Evolutionary conservation across 2,888 invertebrate species (phyloP).

Genomic region (Ceriagrion tenellum): DNA sequence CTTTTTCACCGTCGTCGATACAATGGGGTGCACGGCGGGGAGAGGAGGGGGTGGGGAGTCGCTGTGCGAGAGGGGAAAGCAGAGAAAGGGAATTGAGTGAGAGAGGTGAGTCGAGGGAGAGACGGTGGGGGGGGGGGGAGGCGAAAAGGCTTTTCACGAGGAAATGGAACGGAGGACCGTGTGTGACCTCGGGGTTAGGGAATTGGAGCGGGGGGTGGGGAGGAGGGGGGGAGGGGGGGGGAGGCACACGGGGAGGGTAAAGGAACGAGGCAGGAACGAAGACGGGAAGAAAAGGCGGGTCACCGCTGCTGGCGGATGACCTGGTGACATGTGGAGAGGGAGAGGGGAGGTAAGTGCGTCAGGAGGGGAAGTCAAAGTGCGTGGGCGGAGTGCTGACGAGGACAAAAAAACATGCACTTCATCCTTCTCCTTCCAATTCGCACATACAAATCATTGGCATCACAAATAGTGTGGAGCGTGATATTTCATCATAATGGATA

Average conservation of each 20-base stretch:
- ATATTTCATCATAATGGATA: no score
- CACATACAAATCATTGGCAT: no score
- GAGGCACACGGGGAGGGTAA: no score
- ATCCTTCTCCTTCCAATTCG: no score
- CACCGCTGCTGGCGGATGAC: background rate
- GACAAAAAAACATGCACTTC: no score
- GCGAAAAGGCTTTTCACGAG: background rate
- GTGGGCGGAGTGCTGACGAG: no score
- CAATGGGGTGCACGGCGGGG: background rate
- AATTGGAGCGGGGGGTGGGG: background rate
- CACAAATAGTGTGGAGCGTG: no score
- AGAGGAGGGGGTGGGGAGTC: background rate
- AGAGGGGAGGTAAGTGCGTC: background rate
- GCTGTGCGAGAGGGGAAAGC: background rate
- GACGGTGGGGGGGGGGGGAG: no score
- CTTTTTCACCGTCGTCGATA: slow-evolving; percentile 20
- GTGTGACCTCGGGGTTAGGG: background rate
- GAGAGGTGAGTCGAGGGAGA: background rate
- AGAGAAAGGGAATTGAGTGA: background rate
- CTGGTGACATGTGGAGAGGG: background rate
- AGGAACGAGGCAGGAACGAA: background rate
- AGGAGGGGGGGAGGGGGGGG: background rate
- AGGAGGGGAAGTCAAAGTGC: background rate
- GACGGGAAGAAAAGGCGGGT: background rate
- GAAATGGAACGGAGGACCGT: background rate